Evolutionary conservation across 2,113 vertebrate species (phyloP).

Genomic region (Festucalex cinctus): DNA sequence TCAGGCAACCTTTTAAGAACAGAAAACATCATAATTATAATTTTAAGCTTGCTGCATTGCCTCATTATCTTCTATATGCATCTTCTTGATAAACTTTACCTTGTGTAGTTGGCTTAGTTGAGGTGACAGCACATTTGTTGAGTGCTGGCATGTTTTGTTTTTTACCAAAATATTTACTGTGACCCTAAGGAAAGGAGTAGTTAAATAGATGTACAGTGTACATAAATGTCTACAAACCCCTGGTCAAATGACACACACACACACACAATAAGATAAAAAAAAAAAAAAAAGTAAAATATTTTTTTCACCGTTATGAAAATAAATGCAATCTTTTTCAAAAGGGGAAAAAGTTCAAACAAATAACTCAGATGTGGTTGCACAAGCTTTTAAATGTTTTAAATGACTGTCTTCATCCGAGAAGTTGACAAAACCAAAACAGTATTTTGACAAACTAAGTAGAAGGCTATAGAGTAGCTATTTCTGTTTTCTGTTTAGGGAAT

Average conservation of each 20-base stretch:
- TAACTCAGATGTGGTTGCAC: no score
- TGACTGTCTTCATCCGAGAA: no score
- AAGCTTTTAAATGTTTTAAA: no score
- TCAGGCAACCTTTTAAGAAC: constrained; percentile 47
- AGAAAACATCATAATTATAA: constrained; percentile 7
- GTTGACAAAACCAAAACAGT: background rate
- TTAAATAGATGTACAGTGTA: background rate
- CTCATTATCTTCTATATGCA: background rate
- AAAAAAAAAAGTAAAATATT: no score
- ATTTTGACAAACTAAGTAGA: background rate
- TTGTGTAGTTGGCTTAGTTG: constrained; percentile 51
- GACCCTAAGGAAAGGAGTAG: constrained; percentile 43
- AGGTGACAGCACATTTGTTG: constrained; percentile 39
- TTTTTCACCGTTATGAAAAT: no score
- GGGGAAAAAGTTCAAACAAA: no score
- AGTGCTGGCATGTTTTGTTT: constrained; percentile 35
- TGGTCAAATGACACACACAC: no score
- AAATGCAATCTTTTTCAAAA: no score
- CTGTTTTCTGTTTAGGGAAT: no score
- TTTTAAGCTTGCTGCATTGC: background rate
- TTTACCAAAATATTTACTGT: constrained; percentile 52
- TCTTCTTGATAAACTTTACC: constrained; percentile 47
- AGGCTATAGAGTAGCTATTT: no score
- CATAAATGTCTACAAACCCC: background rate
- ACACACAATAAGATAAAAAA: no score